These are phyloP conservation scores for Circaetus gallicus DNA, from an alignment of 2,113 vertebrate genomes.

Conservation along the genomic window DNA sequence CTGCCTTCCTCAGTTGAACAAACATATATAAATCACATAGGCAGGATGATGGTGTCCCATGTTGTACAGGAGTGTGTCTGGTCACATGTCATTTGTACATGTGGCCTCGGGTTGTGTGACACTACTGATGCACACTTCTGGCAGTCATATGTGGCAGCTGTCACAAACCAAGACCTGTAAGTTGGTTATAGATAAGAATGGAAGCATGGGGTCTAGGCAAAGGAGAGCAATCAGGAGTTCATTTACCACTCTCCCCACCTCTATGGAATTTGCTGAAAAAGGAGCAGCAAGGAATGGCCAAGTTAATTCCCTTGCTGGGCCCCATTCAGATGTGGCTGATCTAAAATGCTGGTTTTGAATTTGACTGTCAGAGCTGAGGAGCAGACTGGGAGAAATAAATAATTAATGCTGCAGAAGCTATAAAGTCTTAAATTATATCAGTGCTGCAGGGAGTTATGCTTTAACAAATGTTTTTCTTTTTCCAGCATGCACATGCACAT, in stretches of 20 bases:
- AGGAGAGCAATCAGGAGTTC: not conserved
- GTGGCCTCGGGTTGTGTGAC: not conserved
- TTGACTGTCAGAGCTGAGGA: not conserved
- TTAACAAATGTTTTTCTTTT: constrained; percentile 42
- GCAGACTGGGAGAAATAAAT: not conserved
- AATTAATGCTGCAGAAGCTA: not conserved
- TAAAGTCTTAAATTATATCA: not conserved
- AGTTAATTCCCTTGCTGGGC: not conserved
- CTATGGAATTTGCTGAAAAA: not conserved
- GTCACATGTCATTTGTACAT: not conserved
- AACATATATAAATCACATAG: not conserved
- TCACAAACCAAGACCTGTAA: not conserved
- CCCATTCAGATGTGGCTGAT: not conserved
- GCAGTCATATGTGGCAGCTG: not conserved
- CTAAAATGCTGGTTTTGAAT: not conserved
- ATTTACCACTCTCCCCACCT: not conserved
- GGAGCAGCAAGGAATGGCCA: not conserved
- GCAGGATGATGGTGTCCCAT: not conserved
- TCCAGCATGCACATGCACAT: constrained; percentile 91
- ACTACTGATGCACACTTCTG: not conserved
- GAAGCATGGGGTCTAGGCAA: not conserved
- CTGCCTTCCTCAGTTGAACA: not conserved
- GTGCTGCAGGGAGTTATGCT: not conserved
- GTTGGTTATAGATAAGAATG: not conserved
- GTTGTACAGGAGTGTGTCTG: not conserved